Percentiles rank a stretch among this genome's conserved stretches.
Evolutionary conservation across 1,140 invertebrate species (phyloP).

Genomic region (Cydia strobilella): DNA sequence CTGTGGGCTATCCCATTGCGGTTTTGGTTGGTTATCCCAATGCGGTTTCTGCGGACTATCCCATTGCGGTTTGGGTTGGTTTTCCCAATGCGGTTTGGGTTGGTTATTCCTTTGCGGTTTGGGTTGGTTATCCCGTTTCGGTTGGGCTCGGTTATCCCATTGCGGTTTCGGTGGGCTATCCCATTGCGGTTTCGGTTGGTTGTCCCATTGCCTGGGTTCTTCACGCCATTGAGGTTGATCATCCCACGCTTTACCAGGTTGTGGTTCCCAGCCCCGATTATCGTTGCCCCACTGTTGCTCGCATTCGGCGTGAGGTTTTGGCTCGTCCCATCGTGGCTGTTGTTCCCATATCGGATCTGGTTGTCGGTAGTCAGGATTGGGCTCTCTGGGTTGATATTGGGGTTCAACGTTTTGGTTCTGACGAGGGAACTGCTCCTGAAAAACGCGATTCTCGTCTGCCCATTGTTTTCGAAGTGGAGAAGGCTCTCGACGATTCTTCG

Average conservation of each 20-base stretch:
- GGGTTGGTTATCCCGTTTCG: neutral
- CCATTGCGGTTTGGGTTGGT: neutral
- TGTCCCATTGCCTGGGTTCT: conserved; percentile 4
- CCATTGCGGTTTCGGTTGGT: conserved; percentile 4
- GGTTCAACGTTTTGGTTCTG: neutral
- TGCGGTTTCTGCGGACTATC: neutral
- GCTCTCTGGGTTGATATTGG: neutral
- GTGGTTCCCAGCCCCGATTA: neutral
- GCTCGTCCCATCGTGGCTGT: neutral
- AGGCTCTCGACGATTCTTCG: neutral
- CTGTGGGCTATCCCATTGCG: too few species aligned
- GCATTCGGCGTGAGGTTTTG: neutral
- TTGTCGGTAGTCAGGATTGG: neutral
- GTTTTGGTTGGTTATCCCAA: too few species aligned
- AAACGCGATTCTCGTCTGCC: neutral
- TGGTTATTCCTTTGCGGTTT: neutral
- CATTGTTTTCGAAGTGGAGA: neutral
- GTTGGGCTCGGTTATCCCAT: neutral
- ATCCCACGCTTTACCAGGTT: neutral
- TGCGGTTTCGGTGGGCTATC: neutral
- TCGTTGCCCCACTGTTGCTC: neutral
- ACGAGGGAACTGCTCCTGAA: neutral
- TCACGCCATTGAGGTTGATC: neutral
- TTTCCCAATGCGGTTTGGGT: neutral
- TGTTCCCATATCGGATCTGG: neutral